Evolutionary conservation across 2,113 vertebrate species (phyloP).

Genomic region (Megaptera novaeangliae): DNA sequence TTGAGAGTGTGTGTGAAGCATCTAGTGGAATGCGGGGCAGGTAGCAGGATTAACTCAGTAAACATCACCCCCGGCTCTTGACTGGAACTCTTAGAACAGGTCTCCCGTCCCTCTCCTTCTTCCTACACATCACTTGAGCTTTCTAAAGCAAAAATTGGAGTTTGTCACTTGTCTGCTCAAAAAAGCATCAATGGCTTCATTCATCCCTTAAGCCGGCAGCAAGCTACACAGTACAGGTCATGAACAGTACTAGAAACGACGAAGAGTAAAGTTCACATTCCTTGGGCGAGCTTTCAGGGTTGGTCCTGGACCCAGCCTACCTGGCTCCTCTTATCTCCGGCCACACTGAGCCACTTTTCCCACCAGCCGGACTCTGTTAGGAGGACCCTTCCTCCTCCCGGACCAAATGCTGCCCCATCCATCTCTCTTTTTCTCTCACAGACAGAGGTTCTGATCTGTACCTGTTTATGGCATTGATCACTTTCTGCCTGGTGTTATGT

Average conservation of each 20-base stretch:
- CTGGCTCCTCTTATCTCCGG: neutral
- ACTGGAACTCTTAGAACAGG: neutral
- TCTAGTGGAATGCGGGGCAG: neutral
- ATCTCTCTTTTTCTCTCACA: neutral
- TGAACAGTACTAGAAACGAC: neutral
- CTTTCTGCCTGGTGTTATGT: neutral
- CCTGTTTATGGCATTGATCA: neutral
- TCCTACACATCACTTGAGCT: constrained; percentile 3
- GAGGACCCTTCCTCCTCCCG: neutral
- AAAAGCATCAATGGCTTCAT: constrained; percentile 24
- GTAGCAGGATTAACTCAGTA: neutral
- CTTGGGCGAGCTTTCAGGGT: neutral
- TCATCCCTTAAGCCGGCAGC: neutral
- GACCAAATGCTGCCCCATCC: neutral
- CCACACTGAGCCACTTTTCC: neutral
- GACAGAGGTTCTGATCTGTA: neutral
- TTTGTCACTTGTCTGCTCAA: neutral
- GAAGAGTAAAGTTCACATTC: constrained; percentile 17
- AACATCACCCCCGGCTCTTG: neutral
- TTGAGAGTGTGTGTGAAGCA: neutral
- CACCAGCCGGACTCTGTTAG: neutral
- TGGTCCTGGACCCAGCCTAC: neutral
- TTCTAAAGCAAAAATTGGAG: constrained; percentile 30
- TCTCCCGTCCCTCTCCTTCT: neutral
- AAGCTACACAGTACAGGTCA: neutral